Percentiles rank a stretch among this genome's conserved stretches.
Evolutionary conservation across 1,140 invertebrate genomes (phyloP).

Genomic region (Scaptomyza hsui): DNA sequence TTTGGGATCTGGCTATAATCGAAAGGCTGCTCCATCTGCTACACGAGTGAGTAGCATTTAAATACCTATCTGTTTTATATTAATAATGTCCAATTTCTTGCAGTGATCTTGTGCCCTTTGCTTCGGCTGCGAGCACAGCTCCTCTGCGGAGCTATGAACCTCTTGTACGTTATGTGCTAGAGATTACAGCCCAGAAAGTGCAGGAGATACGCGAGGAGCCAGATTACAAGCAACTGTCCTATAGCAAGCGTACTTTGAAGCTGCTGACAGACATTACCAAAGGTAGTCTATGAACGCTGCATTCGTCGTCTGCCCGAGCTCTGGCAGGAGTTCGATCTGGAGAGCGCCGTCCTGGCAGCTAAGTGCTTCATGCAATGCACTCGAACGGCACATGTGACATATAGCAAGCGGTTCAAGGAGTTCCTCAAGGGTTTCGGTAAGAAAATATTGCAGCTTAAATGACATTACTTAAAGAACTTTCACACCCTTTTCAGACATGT

Average conservation of each 20-base stretch:
- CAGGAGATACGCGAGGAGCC: conserved; percentile 68
- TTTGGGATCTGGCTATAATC: conserved; percentile 75
- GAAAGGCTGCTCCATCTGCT: conserved; percentile 67
- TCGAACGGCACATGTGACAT: conserved; percentile 84
- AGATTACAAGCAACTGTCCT: conserved; percentile 73
- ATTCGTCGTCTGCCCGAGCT: conserved; percentile 72
- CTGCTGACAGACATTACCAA: conserved; percentile 77
- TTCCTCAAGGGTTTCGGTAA: conserved; percentile 85
- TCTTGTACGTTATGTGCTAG: conserved; percentile 70
- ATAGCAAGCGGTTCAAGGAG: conserved; percentile 82
- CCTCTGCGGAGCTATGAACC: conserved; percentile 56
- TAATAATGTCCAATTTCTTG: neutral
- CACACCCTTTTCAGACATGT: conserved; percentile 50
- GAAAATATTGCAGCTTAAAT: too few relatives aligned
- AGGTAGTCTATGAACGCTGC: conserved; percentile 83
- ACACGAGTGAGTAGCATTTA: conserved; percentile 58
- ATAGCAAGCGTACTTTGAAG: conserved; percentile 71
- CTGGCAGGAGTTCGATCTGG: conserved; percentile 83
- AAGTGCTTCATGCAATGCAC: conserved; percentile 86
- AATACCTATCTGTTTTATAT: neutral
- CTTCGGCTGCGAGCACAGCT: conserved; percentile 47
- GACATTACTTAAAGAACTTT: neutral
- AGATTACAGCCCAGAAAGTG: conserved; percentile 52
- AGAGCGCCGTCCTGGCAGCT: conserved; percentile 83
- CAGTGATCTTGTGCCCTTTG: conserved; percentile 76